A percentile compares a stretch with the other conserved stretches of the same genome.
Evolutionary conservation across 2,888 invertebrate species (phyloP).

Genomic region (Dromius quadrimaculatus): DNA sequence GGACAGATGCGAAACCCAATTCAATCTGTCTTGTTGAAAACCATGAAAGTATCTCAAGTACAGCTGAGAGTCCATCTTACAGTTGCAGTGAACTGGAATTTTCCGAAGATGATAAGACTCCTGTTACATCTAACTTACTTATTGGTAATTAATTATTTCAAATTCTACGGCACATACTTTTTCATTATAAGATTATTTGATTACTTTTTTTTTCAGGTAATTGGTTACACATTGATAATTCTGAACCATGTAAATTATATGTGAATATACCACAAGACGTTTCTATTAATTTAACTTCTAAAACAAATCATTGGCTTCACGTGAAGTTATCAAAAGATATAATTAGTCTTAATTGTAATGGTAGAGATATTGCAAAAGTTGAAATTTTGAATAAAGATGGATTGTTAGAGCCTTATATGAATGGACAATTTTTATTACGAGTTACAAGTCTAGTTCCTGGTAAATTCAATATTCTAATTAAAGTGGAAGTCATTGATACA

Average conservation of each 20-base stretch:
- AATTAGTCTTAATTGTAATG: background rate
- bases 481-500: conserved; percentile 29
- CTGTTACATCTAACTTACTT: background rate
- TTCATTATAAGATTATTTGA: background rate
- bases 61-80: conserved; percentile 30
- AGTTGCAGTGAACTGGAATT: conserved; percentile 45
- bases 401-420: conserved; percentile 23
- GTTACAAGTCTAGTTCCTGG: conserved; percentile 9
- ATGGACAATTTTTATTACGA: conserved; percentile 7
- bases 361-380: background rate
- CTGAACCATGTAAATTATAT: conserved; percentile 1
- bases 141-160: background rate
- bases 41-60: conserved; percentile 28
- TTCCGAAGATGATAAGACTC: conserved; percentile 27
- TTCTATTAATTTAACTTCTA: background rate
- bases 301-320: conserved; percentile 37
- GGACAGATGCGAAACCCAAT: conserved; percentile 33
- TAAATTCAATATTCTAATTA: conserved; percentile 13
- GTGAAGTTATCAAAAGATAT: conserved; percentile 20
- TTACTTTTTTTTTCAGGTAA: background rate
- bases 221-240: conserved; percentile 13
- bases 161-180: background rate
- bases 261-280: conserved; percentile 12
- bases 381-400: conserved; percentile 24
- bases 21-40: background rate